Conservation (phyloP, 2,113 vertebrate species). For the Rhinoptilus africanus region DNA sequence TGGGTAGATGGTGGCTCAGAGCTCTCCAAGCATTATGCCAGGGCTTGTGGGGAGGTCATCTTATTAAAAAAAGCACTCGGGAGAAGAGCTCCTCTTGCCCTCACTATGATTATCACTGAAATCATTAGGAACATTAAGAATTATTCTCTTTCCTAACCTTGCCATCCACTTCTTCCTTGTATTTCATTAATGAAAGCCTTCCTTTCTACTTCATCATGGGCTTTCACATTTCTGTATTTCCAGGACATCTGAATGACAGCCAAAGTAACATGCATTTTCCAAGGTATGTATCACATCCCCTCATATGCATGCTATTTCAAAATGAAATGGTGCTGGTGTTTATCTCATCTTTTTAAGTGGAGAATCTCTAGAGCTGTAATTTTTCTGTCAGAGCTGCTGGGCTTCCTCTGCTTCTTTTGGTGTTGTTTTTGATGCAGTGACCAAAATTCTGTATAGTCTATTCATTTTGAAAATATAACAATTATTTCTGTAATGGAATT, state of each 20-base stretch:
- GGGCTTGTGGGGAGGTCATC: not conserved
- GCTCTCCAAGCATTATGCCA: not conserved
- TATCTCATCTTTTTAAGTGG: not conserved
- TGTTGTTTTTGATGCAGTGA: not conserved
- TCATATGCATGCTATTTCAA: not conserved
- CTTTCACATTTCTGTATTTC: not conserved
- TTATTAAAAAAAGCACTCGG: not conserved
- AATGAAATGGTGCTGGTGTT: not conserved
- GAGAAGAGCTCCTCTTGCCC: not conserved
- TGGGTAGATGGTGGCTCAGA: not conserved
- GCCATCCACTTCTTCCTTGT: not conserved
- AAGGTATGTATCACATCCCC: not conserved
- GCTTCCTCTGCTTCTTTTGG: not conserved
- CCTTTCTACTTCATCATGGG: not conserved
- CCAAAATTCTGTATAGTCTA: not conserved
- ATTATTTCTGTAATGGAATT: not conserved
- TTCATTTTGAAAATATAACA: not conserved
- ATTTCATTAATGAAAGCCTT: not conserved
- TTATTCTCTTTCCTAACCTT: not conserved
- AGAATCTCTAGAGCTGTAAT: not conserved
- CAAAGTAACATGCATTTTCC: not conserved
- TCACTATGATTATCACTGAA: not conserved
- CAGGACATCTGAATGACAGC: not conserved
- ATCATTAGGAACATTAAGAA: not conserved
- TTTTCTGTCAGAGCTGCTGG: slow-evolving; percentile 5